A percentile compares a stretch with the other conserved stretches of the same genome.
phyloP scores from a whole-genome alignment of 2,797 vertebrate species.

The Rachycentron canadum region DNA sequence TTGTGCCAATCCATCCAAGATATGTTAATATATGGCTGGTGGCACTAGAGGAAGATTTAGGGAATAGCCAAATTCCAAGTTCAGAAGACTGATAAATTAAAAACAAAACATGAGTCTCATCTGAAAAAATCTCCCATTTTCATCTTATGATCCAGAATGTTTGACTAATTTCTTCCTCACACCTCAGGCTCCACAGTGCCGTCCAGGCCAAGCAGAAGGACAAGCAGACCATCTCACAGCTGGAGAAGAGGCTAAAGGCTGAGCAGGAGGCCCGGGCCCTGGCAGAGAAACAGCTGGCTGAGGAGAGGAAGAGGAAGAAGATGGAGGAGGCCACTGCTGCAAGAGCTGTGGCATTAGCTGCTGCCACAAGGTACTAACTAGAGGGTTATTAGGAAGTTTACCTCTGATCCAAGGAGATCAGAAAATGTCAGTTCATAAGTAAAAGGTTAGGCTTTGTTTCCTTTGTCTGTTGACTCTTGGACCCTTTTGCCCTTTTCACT shows the following conservation, averaged over 20 bases:
- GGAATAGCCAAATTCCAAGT: neutral
- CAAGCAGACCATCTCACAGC: constrained; percentile 95
- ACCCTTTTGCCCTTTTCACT: neutral
- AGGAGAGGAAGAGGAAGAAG: constrained; percentile 98
- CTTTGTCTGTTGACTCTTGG: neutral
- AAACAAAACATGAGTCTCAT: neutral
- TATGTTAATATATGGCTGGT: neutral
- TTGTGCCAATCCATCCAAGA: neutral
- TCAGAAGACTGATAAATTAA: neutral
- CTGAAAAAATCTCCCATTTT: neutral
- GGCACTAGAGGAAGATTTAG: neutral
- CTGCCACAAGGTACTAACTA: constrained; percentile 90
- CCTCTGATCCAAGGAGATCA: neutral
- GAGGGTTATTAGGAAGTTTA: neutral
- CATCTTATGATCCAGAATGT: neutral
- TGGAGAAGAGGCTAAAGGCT: constrained; percentile 97
- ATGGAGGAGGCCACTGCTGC: constrained; percentile 96
- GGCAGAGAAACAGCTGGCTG: constrained; percentile 95
- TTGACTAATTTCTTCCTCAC: neutral
- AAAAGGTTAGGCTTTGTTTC: neutral
- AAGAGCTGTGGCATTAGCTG: constrained; percentile 93
- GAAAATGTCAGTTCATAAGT: neutral
- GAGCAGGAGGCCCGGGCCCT: constrained; percentile 94
- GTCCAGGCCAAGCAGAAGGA: constrained; percentile 99
- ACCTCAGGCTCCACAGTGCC: constrained; percentile 92